Conservation (phyloP, 1,140 invertebrate species). For the Atopsyche davidsoni region DNA sequence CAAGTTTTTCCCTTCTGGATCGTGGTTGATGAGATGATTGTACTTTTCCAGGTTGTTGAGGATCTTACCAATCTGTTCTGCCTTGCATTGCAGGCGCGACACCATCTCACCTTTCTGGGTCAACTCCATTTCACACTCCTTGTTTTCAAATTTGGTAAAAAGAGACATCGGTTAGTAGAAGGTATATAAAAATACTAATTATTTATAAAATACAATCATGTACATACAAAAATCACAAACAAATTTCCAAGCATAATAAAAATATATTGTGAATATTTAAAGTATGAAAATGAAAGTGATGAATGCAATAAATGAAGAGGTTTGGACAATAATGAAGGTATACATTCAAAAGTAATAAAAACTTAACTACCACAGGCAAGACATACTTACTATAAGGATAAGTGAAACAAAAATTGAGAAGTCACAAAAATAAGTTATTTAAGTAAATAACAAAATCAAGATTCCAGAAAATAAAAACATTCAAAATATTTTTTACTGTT, state of each 20-base stretch:
- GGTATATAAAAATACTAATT: too few relatives aligned
- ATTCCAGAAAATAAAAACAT: too few relatives aligned
- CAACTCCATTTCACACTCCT: constrained; percentile 89
- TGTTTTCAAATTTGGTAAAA: constrained; percentile 28
- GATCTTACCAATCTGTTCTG: constrained; percentile 83
- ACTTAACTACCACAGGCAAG: too few relatives aligned
- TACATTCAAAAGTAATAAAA: too few relatives aligned
- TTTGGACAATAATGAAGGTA: too few relatives aligned
- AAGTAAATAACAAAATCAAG: too few relatives aligned
- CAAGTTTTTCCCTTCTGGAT: constrained; percentile 49
- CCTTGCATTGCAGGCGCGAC: constrained; percentile 81
- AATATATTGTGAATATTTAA: background rate
- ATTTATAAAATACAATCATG: background rate
- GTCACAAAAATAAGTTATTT: too few relatives aligned
- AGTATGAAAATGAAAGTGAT: background rate
- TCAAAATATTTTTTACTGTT: too few relatives aligned
- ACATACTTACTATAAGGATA: too few relatives aligned
- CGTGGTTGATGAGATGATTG: constrained; percentile 62
- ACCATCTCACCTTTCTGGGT: constrained; percentile 89
- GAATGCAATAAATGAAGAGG: background rate
- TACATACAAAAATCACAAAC: background rate
- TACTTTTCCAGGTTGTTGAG: constrained; percentile 84
- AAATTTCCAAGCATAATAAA: background rate
- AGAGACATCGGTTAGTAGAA: constrained; percentile 4
- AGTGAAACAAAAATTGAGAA: too few relatives aligned